Evolutionary conservation across 2,888 invertebrate species (phyloP).

Genomic region (Amphipyra tragopoginis): DNA sequence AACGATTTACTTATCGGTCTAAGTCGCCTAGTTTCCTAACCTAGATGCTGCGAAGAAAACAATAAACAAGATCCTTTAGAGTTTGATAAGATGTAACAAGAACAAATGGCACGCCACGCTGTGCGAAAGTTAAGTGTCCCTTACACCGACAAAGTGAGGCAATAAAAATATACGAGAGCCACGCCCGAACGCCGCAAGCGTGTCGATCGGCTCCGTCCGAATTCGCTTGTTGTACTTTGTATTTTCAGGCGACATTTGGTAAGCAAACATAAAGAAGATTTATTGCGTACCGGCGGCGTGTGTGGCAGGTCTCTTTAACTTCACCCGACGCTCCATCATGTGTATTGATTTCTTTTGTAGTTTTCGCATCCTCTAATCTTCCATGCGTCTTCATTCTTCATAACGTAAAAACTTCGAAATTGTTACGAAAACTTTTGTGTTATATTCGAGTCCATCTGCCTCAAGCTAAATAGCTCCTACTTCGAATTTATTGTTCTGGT

Average conservation of each 20-base stretch:
- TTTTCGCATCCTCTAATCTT: constrained; percentile 45
- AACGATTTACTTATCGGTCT: constrained; percentile 14
- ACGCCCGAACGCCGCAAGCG: constrained; percentile 76
- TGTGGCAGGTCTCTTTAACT: constrained; percentile 73
- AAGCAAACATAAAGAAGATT: constrained; percentile 84
- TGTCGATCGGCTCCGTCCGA: constrained; percentile 73
- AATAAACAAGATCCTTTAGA: constrained; percentile 59
- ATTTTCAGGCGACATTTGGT: constrained; percentile 80
- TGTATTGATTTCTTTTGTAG: constrained; percentile 65
- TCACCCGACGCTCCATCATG: constrained; percentile 64
- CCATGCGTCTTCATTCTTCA: constrained; percentile 26
- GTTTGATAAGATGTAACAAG: constrained; percentile 66
- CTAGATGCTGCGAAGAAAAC: constrained; percentile 30
- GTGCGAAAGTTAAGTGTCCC: constrained; percentile 72
- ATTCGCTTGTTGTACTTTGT: constrained; percentile 76
- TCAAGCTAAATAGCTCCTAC: neutral
- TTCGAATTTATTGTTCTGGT: constrained; percentile 3
- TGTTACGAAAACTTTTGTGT: constrained; percentile 13
- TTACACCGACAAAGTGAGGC: constrained; percentile 75
- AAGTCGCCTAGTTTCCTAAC: constrained; percentile 14
- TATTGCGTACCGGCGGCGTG: constrained; percentile 81
- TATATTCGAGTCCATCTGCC: constrained; percentile 4
- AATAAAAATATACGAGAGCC: constrained; percentile 80
- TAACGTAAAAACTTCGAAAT: constrained; percentile 27
- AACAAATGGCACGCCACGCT: constrained; percentile 70